phyloP scores from a whole-genome alignment of 2,888 invertebrate genomes.

The Luperina nickerlii region DNA sequence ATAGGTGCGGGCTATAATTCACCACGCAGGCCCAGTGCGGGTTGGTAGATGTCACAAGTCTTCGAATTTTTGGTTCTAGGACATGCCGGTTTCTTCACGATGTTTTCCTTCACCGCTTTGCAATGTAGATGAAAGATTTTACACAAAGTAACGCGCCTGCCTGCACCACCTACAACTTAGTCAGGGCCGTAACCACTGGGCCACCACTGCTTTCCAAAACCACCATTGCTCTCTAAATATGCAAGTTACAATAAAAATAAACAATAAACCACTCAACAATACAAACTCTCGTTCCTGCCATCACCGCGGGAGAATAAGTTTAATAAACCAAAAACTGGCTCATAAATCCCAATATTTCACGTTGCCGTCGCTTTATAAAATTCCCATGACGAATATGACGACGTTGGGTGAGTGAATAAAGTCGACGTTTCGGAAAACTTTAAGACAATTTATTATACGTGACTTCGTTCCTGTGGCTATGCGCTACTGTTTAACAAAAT shows the following conservation, averaged over 20 bases:
- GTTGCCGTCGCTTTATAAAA: constrained; percentile 58
- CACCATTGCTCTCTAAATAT: neutral
- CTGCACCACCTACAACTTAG: too few relatives aligned
- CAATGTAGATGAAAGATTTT: too few relatives aligned
- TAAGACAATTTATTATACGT: constrained; percentile 79
- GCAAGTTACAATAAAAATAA: neutral
- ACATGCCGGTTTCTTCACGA: too few relatives aligned
- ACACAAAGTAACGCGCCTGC: too few relatives aligned
- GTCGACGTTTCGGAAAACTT: constrained; percentile 72
- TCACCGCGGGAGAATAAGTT: constrained; percentile 31
- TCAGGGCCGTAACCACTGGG: too few relatives aligned
- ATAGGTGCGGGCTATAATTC: too few relatives aligned
- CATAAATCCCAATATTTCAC: constrained; percentile 54
- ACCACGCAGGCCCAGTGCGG: too few relatives aligned
- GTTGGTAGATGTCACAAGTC: too few relatives aligned
- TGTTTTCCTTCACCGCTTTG: too few relatives aligned
- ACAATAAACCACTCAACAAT: constrained; percentile 5
- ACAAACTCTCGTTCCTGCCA: neutral
- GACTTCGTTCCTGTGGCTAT: constrained; percentile 74
- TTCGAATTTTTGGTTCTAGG: too few relatives aligned
- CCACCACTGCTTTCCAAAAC: too few relatives aligned
- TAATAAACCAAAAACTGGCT: constrained; percentile 43
- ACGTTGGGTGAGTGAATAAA: constrained; percentile 71
- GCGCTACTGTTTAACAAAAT: constrained; percentile 76
- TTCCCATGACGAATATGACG: constrained; percentile 66